Evolutionary conservation across 2,113 vertebrate genomes (phyloP).

Genomic region (Acanthochromis polyacanthus): DNA sequence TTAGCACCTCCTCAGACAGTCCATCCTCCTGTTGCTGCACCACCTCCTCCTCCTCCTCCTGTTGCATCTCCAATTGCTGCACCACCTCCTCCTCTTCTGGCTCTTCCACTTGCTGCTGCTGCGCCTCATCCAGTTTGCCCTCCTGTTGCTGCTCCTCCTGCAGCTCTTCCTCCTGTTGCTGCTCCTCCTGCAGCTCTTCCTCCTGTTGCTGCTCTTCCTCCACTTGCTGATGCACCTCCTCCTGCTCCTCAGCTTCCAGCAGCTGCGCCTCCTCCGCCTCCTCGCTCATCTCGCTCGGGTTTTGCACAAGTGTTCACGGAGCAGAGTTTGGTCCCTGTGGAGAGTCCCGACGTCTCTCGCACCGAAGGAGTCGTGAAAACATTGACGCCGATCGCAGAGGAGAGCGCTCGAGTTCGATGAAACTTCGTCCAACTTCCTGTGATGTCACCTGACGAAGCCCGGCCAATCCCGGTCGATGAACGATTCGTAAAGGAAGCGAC

Average conservation of each 20-base stretch:
- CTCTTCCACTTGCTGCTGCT: not conserved
- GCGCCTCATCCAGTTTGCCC: not conserved
- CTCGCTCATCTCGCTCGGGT: conserved; percentile 45
- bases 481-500: not conserved
- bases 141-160: not conserved
- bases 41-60: not conserved
- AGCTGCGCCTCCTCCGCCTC: conserved; percentile 35
- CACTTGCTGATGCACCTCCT: conserved; percentile 8
- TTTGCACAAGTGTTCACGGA: conserved; percentile 26
- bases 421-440: conserved; percentile 73
- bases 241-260: conserved; percentile 25
- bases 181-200: not conserved
- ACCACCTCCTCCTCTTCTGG: not conserved
- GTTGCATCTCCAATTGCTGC: not conserved
- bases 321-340: conserved; percentile 23
- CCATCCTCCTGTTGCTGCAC: not conserved
- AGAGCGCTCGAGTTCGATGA: conserved; percentile 6
- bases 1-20: too few relatives aligned
- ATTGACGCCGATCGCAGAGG: conserved; percentile 14
- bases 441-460: conserved; percentile 27
- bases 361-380: conserved; percentile 34
- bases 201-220: not conserved
- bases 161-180: not conserved
- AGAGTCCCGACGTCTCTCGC: conserved; percentile 22
- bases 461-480: conserved; percentile 1